Evolutionary conservation across 1,140 invertebrate genomes (phyloP), one percentile per base, ranked within the genome.

Genomic region (Babylonia areolata): DNA sequence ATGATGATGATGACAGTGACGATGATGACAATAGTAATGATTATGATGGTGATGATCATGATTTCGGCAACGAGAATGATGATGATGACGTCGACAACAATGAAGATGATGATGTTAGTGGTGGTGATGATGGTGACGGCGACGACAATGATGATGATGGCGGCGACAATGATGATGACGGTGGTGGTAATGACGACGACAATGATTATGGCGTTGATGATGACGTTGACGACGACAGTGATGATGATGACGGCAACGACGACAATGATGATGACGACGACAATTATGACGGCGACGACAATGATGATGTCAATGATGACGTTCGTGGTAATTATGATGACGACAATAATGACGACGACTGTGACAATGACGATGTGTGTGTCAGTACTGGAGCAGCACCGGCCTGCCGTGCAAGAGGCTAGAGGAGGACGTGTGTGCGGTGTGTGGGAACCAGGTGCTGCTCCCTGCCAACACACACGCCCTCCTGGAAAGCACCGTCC

Each of bases 381-480:
- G 92, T 46, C 91, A 94, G 93, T 94, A 93, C 88, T 94, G 93
- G 80, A 93, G 93, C 86, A 84, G 58, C 28, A 64, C 98, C 92
- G 98, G 99, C 78, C 97, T 99, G 90, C 99, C 99, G 46, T 98
- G 97, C 15, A 96, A 98, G 90, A 96, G 97, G 90, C 95, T 99
- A 88, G 98, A 99, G 89, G 95, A 96, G 37, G 96, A 97, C 93
- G 97, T 99, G 37, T 99, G 99, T 95, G 98, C 98, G 0, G 97
- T 99, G 33, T 99, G 99, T 95, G 98, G 98, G 5, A 99, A 95
- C 88, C 87, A 90, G 35, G 94, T 94, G 54, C 82, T 93, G 87
- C 91, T 93, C 12, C 87, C 90, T 58, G 92, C 94, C 85, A 94
- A 95, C 90, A 93, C 94, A n/a, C 92, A 94, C 87, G 95, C 93